Base-by-base conservation (phyloP, 2,797 vertebrate species). In the Rhabdomys pumilio region DNA sequence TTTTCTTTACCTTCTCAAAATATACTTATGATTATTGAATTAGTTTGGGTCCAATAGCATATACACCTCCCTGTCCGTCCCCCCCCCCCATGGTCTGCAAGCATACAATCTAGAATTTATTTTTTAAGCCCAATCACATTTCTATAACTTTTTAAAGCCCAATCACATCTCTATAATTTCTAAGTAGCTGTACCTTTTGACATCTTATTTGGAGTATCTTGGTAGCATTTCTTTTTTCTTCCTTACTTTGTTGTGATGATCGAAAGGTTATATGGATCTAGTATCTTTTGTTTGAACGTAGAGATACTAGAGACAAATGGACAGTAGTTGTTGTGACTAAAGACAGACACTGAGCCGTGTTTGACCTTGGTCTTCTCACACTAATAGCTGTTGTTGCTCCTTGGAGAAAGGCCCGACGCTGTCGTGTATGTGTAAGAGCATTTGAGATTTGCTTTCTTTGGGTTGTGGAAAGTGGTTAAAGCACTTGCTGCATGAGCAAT, bases 271-370 rank as follows among this genome's bases (percentile, higher is more conserved):
- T 85, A 26, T 50, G 72, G 26, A 55, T 61, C 24, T 59, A 59
- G 61, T 88, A 69, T 95, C 22, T 82, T 41, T 41, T 19, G 20
- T 31, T 73, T 75, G 59, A 77, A 69, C 24, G 69, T 96, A 57
- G 41, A 94, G 34, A 81, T 90, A 10, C 24, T 81, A 88, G 53
- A 80, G 34, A 72, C 63, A 50, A 94, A 41, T 34, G 38, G 75
- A 1, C 7, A 87, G 34, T 81, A 53, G 67, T 90, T 94, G 86
- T 84, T 85, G 53, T 93, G 84, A 87, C 19, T 34, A 47, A 94
- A 65, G 81, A 76, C 4, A 34, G 47, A 84, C 24, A 69, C 57
- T 82, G 79, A 59, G 61, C 80, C 65, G 47, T 6, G 6, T 91
- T 94, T 86, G 10, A 57, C 29, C 61, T n/a, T 22, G 12, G 12